A percentile compares a stretch with the other conserved stretches of the same genome.
phyloP scores from a whole-genome alignment of 2,888 invertebrate species.

The Macropis europaea region DNA sequence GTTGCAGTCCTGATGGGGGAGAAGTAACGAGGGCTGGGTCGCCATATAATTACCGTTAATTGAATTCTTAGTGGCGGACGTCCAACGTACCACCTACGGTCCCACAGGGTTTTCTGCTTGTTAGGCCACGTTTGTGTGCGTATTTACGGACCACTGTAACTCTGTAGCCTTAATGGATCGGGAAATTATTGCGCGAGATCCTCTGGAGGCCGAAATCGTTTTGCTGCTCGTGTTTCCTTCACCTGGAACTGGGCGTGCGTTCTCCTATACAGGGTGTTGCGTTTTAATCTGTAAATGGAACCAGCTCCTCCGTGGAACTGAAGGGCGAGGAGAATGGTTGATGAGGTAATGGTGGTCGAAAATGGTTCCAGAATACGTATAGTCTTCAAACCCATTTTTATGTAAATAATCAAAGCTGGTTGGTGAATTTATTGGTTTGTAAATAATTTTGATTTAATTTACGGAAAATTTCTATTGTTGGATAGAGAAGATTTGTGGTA shows the following conservation, averaged over 20 bases:
- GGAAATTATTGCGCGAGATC: constrained; percentile 57
- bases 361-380: no score
- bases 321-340: background rate
- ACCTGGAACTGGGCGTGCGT: constrained; percentile 21
- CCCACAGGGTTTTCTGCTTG: constrained; percentile 47
- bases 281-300: constrained; percentile 55
- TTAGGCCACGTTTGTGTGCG: constrained; percentile 31
- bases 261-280: constrained; percentile 38
- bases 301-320: constrained; percentile 2
- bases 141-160: constrained; percentile 23
- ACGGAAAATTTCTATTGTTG: no score
- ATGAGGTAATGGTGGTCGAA: no score
- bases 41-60: constrained; percentile 76
- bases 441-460: no score
- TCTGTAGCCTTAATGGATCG: constrained; percentile 58
- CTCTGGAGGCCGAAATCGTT: constrained; percentile 48
- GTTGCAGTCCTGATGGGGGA: constrained; percentile 44
- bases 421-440: no score
- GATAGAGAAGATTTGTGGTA: no score
- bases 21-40: constrained; percentile 63
- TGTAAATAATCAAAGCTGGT: no score
- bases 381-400: no score
- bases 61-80: constrained; percentile 74
- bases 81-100: constrained; percentile 65
- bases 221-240: constrained; percentile 41